Conservation (phyloP, 2,797 vertebrate species). For the Thunnus albacares region DNA sequence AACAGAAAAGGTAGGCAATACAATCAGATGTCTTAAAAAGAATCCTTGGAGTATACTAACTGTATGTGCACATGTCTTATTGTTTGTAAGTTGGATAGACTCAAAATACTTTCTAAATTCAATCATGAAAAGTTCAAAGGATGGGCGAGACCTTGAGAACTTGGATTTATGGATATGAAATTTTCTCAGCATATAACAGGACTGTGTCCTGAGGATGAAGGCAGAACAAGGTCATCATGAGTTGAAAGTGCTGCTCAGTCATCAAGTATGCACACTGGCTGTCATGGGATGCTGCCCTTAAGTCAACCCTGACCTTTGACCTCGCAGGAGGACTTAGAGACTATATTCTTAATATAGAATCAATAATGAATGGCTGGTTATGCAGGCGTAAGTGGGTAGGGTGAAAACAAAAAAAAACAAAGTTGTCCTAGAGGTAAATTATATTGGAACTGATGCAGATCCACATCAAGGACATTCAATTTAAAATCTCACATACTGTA, state of each 20-base stretch:
- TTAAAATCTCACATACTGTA: not conserved
- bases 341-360: slow-evolving; percentile 3
- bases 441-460: not conserved
- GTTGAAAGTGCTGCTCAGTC: slow-evolving; percentile 5
- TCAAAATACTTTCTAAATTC: not conserved
- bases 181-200: not conserved
- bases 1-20: too few species aligned
- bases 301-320: slow-evolving; percentile 37
- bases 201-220: not conserved
- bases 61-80: not conserved
- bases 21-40: too few species aligned
- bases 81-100: not conserved
- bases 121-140: not conserved
- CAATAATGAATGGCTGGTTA: not conserved
- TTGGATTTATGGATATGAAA: not conserved
- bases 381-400: not conserved
- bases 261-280: not conserved
- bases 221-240: slow-evolving; percentile 8
- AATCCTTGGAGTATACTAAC: not conserved
- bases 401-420: not conserved
- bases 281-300: slow-evolving; percentile 17
- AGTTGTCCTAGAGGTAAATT: not conserved
- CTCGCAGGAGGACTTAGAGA: not conserved
- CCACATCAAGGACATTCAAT: not conserved
- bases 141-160: not conserved